phyloP scores from a whole-genome alignment of 2,888 invertebrate species.

The Ichneumon xanthorius region DNA sequence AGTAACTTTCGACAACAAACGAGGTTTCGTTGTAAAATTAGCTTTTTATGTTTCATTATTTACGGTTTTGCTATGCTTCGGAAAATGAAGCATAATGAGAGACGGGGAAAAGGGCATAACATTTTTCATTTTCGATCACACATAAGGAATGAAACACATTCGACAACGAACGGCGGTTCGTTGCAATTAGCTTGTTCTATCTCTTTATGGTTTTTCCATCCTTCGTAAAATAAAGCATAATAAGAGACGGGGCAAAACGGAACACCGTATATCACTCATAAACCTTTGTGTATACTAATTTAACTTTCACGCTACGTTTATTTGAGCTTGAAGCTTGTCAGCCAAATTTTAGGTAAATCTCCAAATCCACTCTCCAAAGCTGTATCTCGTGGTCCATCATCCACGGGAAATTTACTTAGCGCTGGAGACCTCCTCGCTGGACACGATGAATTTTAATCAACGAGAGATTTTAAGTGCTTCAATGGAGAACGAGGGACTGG shows the following conservation, averaged over 20 bases:
- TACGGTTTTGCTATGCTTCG: not conserved
- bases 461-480: too few species aligned
- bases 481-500: too few species aligned
- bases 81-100: not conserved
- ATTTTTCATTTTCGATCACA: not conserved
- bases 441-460: too few species aligned
- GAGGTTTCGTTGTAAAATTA: not conserved
- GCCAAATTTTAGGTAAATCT: not conserved
- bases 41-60: not conserved
- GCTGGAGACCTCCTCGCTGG: too few species aligned
- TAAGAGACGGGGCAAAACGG: not conserved
- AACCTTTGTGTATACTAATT: not conserved
- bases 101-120: not conserved
- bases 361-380: too few species aligned
- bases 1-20: not conserved
- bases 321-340: not conserved
- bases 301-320: constrained; percentile 9
- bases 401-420: too few species aligned
- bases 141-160: not conserved
- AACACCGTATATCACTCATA: not conserved
- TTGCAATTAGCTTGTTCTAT: not conserved
- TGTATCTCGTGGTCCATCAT: too few species aligned
- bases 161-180: not conserved
- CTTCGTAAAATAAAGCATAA: not conserved
- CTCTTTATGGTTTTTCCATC: not conserved